phyloP scores from a whole-genome alignment of 1,140 invertebrate species.

The Eueides isabella region DNA sequence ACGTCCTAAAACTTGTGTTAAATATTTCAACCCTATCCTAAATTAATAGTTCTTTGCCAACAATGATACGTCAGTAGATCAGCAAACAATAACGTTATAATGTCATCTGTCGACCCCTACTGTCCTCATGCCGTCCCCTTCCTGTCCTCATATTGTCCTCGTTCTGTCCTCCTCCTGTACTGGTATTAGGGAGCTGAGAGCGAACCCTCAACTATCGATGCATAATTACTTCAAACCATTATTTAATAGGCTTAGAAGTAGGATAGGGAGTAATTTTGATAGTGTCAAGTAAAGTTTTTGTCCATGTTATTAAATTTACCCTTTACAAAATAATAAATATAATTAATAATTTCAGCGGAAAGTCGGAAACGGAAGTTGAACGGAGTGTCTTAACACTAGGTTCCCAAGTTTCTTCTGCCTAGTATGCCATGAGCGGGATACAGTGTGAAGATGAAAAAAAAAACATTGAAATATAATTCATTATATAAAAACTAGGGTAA shows the following conservation, averaged over 20 bases:
- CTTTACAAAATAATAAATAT: too few species aligned
- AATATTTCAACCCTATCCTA: not conserved
- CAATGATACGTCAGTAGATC: not conserved
- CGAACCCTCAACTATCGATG: not conserved
- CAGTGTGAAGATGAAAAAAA: not conserved
- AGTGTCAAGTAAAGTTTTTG: too few species aligned
- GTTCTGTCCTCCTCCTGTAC: not conserved
- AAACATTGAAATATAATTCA: too few species aligned
- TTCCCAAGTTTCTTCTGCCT: not conserved
- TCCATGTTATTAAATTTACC: too few species aligned
- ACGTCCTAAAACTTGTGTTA: too few species aligned
- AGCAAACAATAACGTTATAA: conserved; percentile 1
- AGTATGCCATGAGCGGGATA: not conserved
- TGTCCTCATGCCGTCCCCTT: not conserved
- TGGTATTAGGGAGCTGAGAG: not conserved
- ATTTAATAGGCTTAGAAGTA: not conserved
- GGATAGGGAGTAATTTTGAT: too few species aligned
- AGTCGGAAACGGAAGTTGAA: not conserved
- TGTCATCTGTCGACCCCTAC: not conserved
- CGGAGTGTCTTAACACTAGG: not conserved
- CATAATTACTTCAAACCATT: conserved; percentile 1
- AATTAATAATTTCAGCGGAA: not conserved
- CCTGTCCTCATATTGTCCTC: not conserved
- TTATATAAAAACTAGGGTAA: too few species aligned
- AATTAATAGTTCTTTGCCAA: not conserved